Evolutionary conservation across 2,888 invertebrate species (phyloP).

Genomic region (Blomia tropicalis): DNA sequence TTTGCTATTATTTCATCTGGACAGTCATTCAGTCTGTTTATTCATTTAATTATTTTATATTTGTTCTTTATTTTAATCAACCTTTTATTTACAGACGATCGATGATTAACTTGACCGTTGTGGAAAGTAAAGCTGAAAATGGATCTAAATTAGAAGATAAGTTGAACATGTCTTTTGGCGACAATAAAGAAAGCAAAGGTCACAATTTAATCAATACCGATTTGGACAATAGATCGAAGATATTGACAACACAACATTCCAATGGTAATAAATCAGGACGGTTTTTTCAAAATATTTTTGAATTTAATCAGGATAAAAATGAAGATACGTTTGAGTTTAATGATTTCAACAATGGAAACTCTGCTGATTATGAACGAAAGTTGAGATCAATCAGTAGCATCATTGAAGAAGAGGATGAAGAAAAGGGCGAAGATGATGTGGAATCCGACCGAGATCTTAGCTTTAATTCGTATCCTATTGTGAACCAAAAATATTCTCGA

Average conservation of each 20-base stretch:
- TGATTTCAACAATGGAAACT: neutral
- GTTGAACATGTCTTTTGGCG: neutral
- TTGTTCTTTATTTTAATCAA: neutral
- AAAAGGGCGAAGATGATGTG: neutral
- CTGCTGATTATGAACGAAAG: neutral
- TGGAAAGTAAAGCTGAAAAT: neutral
- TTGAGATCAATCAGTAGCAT: neutral
- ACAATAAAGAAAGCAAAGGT: neutral
- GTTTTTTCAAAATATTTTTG: constrained; percentile 2
- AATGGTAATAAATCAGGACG: neutral
- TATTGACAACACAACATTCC: no score
- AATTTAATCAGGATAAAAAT: neutral
- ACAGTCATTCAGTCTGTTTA: constrained; percentile 70
- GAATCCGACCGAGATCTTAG: neutral
- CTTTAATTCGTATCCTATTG: neutral
- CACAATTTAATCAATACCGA: neutral
- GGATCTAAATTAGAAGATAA: neutral
- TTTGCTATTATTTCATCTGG: constrained; percentile 83
- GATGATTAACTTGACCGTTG: neutral
- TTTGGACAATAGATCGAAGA: no score
- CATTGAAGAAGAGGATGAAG: constrained; percentile 1
- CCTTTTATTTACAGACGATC: neutral
- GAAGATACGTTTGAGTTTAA: constrained; percentile 4
- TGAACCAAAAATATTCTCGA: neutral
- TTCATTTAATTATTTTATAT: neutral